A percentile compares a stretch with the other conserved stretches of the same genome.
Conservation (phyloP, 2,888 invertebrate genomes). For the Pomacea canaliculata region DNA sequence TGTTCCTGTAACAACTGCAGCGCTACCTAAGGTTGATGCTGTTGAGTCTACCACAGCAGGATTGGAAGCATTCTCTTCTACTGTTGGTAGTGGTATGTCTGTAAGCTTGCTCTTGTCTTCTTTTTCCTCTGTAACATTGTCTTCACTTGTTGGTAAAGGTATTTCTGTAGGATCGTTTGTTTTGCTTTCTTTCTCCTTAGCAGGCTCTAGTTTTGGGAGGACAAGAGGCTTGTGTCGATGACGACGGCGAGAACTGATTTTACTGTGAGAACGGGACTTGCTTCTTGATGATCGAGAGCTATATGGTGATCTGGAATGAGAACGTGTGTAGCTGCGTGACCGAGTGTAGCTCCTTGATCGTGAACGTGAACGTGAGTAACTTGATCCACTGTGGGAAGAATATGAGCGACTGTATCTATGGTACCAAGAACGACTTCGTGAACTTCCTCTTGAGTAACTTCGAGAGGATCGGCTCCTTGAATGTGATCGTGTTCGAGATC, state of each 20-base stretch:
- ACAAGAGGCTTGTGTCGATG: slow-evolving; percentile 11
- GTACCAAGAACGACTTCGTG: slow-evolving; percentile 35
- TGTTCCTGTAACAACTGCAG: slow-evolving; percentile 1
- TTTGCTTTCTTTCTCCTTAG: slow-evolving; percentile 28
- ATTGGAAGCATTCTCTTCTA: slow-evolving; percentile 28
- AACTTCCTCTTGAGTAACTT: slow-evolving; percentile 47
- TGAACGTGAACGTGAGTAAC: slow-evolving; percentile 45
- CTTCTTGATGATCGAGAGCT: slow-evolving; percentile 42
- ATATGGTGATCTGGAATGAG: slow-evolving; percentile 39
- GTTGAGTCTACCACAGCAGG: slow-evolving; percentile 8
- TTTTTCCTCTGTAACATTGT: slow-evolving; percentile 25
- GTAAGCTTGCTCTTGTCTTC: slow-evolving; percentile 31
- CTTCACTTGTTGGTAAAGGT: slow-evolving; percentile 46
- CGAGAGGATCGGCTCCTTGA: slow-evolving; percentile 49
- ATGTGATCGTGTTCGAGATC: slow-evolving; percentile 46
- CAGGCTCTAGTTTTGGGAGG: slow-evolving; percentile 27
- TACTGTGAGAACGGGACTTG: slow-evolving; percentile 37
- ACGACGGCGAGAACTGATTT: slow-evolving; percentile 29
- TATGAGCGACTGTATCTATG: slow-evolving; percentile 45
- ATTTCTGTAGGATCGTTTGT: slow-evolving; percentile 51
- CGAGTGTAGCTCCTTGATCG: slow-evolving; percentile 45
- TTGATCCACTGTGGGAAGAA: slow-evolving; percentile 44
- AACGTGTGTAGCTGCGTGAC: slow-evolving; percentile 35
- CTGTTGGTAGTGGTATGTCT: slow-evolving; percentile 47
- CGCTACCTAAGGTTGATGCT: slow-evolving; percentile 13